These are phyloP conservation scores for Siphamia tubifer DNA, from an alignment of 2,113 vertebrate species.

Conservation along the genomic window DNA sequence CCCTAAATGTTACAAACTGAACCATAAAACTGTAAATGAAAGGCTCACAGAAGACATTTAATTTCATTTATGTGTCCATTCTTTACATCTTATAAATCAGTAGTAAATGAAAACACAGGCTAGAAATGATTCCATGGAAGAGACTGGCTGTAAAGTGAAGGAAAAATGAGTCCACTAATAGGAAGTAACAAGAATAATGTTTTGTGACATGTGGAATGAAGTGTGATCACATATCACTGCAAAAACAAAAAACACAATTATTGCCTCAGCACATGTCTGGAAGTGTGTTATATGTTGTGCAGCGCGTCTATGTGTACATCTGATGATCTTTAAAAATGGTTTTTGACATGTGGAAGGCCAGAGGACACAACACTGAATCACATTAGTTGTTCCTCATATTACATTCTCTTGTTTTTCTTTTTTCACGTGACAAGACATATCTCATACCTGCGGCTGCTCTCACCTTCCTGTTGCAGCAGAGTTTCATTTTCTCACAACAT, in stretches of 20 bases:
- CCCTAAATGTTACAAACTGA: no score
- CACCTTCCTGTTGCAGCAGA: conserved; percentile 29
- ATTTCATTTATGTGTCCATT: conserved; percentile 17
- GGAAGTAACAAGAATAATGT: conserved; percentile 42
- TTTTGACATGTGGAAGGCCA: conserved; percentile 44
- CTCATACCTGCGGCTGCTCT: conserved; percentile 45
- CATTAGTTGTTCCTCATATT: conserved; percentile 57
- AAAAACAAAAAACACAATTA: conserved; percentile 51
- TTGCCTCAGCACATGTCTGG: not conserved
- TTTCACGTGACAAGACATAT: conserved; percentile 37
- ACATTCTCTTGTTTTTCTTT: conserved; percentile 43
- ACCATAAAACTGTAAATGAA: no score
- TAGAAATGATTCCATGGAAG: not conserved
- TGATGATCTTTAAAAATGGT: conserved; percentile 51
- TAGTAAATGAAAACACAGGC: not conserved
- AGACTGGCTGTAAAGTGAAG: conserved; percentile 30
- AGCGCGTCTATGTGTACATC: not conserved
- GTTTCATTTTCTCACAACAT: conserved; percentile 63
- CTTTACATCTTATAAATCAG: not conserved
- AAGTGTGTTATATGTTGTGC: not conserved
- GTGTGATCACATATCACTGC: conserved; percentile 49
- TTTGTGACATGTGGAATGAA: conserved; percentile 58
- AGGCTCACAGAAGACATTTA: not conserved
- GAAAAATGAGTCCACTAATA: conserved; percentile 60
- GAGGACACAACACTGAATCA: conserved; percentile 60